A percentile compares a stretch with the other conserved stretches of the same genome.
phyloP scores from a whole-genome alignment of 37 sponge, comb jelly and placozoan genomes.

The Amphimedon queenslandica region DNA sequence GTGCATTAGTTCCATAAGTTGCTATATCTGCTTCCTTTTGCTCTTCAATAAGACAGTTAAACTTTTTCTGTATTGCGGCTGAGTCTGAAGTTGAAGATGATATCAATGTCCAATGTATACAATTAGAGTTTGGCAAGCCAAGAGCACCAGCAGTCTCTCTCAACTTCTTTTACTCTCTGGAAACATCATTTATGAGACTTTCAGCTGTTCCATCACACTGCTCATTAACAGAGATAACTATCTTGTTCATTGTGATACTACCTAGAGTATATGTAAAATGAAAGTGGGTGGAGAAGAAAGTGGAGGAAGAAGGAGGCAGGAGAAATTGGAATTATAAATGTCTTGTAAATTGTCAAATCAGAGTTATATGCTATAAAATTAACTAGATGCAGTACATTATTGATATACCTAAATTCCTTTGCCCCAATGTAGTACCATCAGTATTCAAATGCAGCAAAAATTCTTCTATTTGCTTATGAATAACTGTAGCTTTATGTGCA shows the following conservation, averaged over 20 bases:
- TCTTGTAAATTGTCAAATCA: too few relatives aligned
- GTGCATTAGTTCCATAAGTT: background rate
- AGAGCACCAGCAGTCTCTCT: constrained; percentile 17
- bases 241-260: too few relatives aligned
- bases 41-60: constrained; percentile 11
- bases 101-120: constrained; percentile 34
- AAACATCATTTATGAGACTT: constrained; percentile 18
- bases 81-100: constrained; percentile 25
- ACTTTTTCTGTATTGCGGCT: constrained; percentile 19
- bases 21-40: constrained; percentile 20
- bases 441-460: constrained; percentile 14
- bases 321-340: too few relatives aligned
- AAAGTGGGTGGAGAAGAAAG: too few relatives aligned
- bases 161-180: constrained; percentile 10
- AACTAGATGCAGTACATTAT: constrained; percentile 8
- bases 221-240: constrained; percentile 29
- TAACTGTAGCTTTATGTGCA: constrained; percentile 28
- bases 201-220: constrained; percentile 20
- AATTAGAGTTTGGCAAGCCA: constrained; percentile 17
- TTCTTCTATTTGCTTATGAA: background rate
- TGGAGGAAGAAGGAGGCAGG: too few relatives aligned
- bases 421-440: constrained; percentile 31
- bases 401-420: constrained; percentile 22
- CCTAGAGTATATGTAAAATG: constrained; percentile 9
- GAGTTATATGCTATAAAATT: too few relatives aligned